Percentiles rank a stretch among this genome's conserved stretches.
phyloP scores from a whole-genome alignment of 2,797 vertebrate genomes.

The Uromys caudimaculatus region DNA sequence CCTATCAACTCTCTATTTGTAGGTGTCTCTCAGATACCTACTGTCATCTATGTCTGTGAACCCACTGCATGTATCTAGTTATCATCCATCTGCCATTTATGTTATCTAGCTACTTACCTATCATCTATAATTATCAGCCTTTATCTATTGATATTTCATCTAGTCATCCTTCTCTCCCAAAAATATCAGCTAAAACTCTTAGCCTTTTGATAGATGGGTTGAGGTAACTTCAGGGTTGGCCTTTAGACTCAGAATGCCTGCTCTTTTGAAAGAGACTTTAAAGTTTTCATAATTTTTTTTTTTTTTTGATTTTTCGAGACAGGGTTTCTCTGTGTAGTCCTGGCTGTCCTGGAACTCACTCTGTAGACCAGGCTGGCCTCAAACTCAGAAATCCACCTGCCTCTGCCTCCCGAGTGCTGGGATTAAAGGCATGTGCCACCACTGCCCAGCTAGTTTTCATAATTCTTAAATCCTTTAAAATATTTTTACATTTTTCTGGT shows the following conservation, averaged over 20 bases:
- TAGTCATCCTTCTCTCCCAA: not conserved
- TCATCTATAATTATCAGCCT: not conserved
- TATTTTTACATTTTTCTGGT: too few species aligned
- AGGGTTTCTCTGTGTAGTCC: too few species aligned
- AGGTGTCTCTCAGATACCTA: not conserved
- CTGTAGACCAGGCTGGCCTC: too few species aligned
- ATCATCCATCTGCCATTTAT: not conserved
- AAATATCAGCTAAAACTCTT: not conserved
- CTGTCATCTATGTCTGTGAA: not conserved
- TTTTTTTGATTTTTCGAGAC: too few species aligned
- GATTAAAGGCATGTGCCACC: too few species aligned
- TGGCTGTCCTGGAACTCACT: too few species aligned
- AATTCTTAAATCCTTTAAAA: too few species aligned
- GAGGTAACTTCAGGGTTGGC: not conserved
- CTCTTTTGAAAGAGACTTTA: not conserved
- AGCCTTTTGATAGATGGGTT: not conserved
- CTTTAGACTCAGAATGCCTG: not conserved
- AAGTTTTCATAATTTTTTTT: not conserved
- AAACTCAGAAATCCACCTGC: too few species aligned
- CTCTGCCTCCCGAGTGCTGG: too few species aligned
- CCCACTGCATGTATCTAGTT: not conserved
- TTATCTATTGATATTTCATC: not conserved
- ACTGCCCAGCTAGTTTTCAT: too few species aligned
- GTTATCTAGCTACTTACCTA: not conserved
- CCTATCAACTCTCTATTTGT: not conserved